Evolutionary conservation across 2,113 vertebrate genomes (phyloP).

Genomic region (Sialia sialis): DNA sequence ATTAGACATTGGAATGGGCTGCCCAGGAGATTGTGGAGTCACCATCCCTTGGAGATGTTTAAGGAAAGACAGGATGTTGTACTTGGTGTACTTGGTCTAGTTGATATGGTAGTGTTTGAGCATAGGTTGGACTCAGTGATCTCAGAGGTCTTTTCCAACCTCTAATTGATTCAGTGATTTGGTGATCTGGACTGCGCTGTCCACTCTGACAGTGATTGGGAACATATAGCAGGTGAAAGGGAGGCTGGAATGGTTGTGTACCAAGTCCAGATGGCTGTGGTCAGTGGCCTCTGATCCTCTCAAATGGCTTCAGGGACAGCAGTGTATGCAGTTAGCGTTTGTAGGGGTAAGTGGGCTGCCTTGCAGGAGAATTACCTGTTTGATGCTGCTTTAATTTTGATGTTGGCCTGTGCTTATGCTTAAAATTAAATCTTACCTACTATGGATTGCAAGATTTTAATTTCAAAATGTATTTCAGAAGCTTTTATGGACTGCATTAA

Average conservation of each 20-base stretch:
- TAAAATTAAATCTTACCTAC: background rate
- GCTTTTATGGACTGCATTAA: background rate
- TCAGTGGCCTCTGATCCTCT: background rate
- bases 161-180: background rate
- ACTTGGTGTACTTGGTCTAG: background rate
- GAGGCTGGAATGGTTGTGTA: background rate
- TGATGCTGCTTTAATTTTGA: background rate
- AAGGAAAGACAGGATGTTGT: background rate
- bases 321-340: fast-evolving
- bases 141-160: background rate
- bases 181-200: background rate
- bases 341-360: background rate
- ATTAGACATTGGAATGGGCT: background rate
- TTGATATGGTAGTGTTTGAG: fast-evolving
- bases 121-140: background rate
- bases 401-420: background rate
- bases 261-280: background rate
- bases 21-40: background rate
- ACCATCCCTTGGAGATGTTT: background rate
- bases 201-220: background rate
- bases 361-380: background rate
- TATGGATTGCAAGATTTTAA: background rate
- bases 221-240: background rate
- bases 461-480: background rate
- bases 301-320: background rate